Percentiles rank a stretch among this genome's conserved stretches.
Conservation (phyloP, 2,113 vertebrate species). For the Verasper variegatus region DNA sequence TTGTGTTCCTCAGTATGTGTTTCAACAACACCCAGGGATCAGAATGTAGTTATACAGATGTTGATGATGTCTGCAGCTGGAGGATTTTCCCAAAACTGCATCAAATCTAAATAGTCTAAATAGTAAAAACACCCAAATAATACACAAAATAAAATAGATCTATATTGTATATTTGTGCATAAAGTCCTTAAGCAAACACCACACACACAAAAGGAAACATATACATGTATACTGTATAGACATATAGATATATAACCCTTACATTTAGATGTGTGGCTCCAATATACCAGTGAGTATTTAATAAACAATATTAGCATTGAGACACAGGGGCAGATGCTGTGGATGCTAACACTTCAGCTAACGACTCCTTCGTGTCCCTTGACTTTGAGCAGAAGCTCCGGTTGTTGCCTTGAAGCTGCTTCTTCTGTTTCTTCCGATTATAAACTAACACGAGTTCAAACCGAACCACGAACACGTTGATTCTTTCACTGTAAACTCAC, state of each 20-base stretch:
- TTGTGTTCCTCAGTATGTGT: background rate
- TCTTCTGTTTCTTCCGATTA: background rate
- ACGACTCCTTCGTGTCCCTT: background rate
- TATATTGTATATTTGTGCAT: background rate
- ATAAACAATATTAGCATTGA: too few species aligned
- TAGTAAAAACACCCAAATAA: background rate
- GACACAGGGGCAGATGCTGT: too few species aligned
- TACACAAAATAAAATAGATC: too few species aligned
- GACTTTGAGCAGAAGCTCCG: too few species aligned
- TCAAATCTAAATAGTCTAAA: too few species aligned
- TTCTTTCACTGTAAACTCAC: conserved; percentile 14
- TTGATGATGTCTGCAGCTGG: background rate
- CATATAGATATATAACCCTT: too few species aligned
- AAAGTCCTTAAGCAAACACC: too few species aligned
- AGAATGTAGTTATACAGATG: background rate
- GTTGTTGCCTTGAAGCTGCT: background rate
- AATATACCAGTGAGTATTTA: too few species aligned
- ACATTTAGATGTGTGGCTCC: too few species aligned
- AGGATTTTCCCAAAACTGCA: background rate
- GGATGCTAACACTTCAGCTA: background rate
- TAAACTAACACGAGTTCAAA: background rate
- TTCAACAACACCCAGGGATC: background rate
- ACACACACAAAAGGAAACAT: too few species aligned
- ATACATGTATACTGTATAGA: too few species aligned
- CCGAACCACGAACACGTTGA: too few species aligned